Evolutionary conservation across 2,113 vertebrate genomes (phyloP), one percentile per base, ranked within the genome.

Genomic region (Notothenia rossii): DNA sequence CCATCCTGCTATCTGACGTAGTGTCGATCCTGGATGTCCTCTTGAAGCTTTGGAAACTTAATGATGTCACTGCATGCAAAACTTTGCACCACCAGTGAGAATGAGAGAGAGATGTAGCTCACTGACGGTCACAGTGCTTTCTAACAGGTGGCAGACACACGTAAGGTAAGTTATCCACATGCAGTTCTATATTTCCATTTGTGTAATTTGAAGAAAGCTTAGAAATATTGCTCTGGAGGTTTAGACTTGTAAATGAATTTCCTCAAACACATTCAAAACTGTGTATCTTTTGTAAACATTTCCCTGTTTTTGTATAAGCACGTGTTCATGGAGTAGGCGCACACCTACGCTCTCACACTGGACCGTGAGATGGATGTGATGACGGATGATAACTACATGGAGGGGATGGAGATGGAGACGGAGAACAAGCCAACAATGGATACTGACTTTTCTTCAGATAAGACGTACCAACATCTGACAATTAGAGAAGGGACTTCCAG

Each of bases 41-140:
- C 22, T 54, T 54, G 48, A 79, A 77, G 79, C 71, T 89, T 78
- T 90, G 91, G 87, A 91, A 93, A 91, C 62, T 77, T 79, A 36
- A 45, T 81, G 81, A 86, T 87, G 83, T 93, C 91, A 93, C 75
- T 62, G 51, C 78, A 95, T 94, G 94, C 93, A 95, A 95, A 93
- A 77, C 72, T 74, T 70, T 49, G 49, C 61, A 48, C 43, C 33
- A 56, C 54, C 56, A 58, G 62, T 59, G 58, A 56, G 71, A 70
- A 55, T 14, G 58, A 7, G 48, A 68, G 55, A 10, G 67, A 36
- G 54, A 73, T 20, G 78, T 49, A 59, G 15, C 55, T 84, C 66
- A 10, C 7, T 20, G 50, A 79, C 48, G 40, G 18, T 5, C 71
- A 40, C 51, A 51, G 40, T 63, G 48, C 75, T 65, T 76, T 63